Conservation (phyloP, 2,797 vertebrate species). For the Phoebastria nigripes region DNA sequence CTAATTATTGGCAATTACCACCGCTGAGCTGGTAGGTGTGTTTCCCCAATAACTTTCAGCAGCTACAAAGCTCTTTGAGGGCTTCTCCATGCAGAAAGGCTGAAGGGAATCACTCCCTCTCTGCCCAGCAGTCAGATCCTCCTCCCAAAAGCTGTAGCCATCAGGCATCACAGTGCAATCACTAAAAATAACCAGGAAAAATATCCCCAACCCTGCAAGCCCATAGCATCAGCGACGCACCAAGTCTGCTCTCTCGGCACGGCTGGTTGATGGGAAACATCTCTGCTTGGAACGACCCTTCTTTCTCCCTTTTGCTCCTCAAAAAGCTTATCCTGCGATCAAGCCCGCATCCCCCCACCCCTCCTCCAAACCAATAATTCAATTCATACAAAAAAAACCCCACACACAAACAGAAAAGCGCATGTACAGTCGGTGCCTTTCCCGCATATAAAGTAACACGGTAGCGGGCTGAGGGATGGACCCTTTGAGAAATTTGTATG, state of each 20-base stretch:
- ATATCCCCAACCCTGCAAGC: rapidly evolving
- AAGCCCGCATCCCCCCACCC: rapidly evolving
- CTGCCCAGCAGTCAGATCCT: neutral
- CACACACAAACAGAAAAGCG: neutral
- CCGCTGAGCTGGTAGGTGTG: neutral
- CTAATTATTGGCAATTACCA: constrained; percentile 30
- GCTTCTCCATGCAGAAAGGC: neutral
- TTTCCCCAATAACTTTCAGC: neutral
- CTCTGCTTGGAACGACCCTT: neutral
- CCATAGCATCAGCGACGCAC: rapidly evolving
- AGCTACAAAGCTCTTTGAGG: neutral
- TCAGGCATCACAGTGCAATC: rapidly evolving
- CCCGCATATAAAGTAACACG: neutral
- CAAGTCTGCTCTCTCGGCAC: neutral
- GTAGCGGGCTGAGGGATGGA: constrained; percentile 26
- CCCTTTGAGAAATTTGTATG: constrained; percentile 57
- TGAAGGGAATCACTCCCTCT: neutral
- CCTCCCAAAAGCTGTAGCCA: neutral
- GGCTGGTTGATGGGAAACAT: neutral
- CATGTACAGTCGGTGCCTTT: neutral
- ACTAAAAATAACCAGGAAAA: neutral
- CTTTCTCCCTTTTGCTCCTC: neutral
- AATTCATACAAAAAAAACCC: neutral
- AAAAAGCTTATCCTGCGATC: neutral
- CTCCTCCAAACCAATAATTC: neutral